phyloP scores from a whole-genome alignment of 2,113 vertebrate species.

The Elephantulus edwardii region DNA sequence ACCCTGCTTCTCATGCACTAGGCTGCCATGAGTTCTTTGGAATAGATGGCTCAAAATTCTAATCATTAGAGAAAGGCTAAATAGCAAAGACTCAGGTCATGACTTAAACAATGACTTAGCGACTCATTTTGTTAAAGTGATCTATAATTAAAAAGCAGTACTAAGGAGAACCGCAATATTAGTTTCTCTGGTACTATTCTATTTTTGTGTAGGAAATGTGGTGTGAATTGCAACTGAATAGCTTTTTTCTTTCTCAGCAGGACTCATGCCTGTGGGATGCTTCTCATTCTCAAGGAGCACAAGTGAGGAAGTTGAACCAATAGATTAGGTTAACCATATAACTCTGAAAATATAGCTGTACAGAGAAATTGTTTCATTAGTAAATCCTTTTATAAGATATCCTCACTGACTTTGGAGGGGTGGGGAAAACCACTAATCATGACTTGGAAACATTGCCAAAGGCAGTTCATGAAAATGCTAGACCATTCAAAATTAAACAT shows the following conservation, averaged over 20 bases:
- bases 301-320: background rate
- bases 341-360: background rate
- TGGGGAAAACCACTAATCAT: background rate
- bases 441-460: background rate
- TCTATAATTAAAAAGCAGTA: background rate
- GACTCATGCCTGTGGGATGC: no score
- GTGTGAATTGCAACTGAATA: background rate
- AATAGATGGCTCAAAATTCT: background rate
- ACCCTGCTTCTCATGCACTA: background rate
- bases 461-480: background rate
- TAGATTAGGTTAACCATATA: background rate
- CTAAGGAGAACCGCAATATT: background rate
- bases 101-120: background rate
- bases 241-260: background rate
- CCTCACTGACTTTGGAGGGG: background rate
- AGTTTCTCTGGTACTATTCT: background rate
- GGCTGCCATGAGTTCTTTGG: background rate
- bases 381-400: background rate
- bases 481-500: background rate
- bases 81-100: background rate
- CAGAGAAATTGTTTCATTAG: background rate
- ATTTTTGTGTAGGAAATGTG: background rate
- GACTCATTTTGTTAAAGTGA: conserved; percentile 10
- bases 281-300: background rate
- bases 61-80: background rate